Percentiles rank a stretch among this genome's conserved stretches.
phyloP scores from a whole-genome alignment of 2,797 vertebrate species.

The Sebastes diaconus region DNA sequence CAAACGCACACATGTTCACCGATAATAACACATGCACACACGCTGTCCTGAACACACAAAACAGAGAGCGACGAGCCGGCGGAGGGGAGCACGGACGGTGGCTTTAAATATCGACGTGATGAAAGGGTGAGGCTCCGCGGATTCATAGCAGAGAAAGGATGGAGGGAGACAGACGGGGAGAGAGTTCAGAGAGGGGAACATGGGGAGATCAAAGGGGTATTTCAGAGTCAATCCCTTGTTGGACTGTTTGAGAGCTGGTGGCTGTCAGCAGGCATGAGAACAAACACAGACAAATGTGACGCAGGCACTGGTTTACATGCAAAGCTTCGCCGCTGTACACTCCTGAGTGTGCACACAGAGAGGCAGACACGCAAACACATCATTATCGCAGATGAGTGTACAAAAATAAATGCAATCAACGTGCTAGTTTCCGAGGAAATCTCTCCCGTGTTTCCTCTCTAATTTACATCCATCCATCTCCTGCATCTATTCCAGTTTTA shows the following conservation, averaged over 20 bases:
- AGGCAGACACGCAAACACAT: slow-evolving; percentile 5
- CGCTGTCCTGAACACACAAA: background rate
- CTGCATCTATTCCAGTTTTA: background rate
- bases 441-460: background rate
- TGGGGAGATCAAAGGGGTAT: slow-evolving; percentile 61
- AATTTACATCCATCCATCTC: slow-evolving; percentile 9
- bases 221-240: slow-evolving; percentile 59
- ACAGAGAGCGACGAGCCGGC: slow-evolving; percentile 4
- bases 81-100: background rate
- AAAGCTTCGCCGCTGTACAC: slow-evolving; percentile 15
- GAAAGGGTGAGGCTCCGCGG: slow-evolving; percentile 43
- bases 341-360: slow-evolving; percentile 1
- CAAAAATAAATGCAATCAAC: slow-evolving; percentile 33
- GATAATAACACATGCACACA: background rate
- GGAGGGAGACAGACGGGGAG: slow-evolving; percentile 4
- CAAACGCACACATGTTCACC: background rate
- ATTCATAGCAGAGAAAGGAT: slow-evolving; percentile 14
- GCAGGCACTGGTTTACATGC: slow-evolving; percentile 44
- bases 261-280: slow-evolving; percentile 68
- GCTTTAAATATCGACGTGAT: slow-evolving; percentile 64
- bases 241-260: slow-evolving; percentile 53
- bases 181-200: slow-evolving; percentile 35
- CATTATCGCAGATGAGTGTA: slow-evolving; percentile 23
- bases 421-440: background rate
- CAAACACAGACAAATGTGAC: slow-evolving; percentile 65